Evolutionary conservation across 2,888 invertebrate species (phyloP), one percentile per base, ranked within the genome.

Genomic region (Odiellus spinosus): DNA sequence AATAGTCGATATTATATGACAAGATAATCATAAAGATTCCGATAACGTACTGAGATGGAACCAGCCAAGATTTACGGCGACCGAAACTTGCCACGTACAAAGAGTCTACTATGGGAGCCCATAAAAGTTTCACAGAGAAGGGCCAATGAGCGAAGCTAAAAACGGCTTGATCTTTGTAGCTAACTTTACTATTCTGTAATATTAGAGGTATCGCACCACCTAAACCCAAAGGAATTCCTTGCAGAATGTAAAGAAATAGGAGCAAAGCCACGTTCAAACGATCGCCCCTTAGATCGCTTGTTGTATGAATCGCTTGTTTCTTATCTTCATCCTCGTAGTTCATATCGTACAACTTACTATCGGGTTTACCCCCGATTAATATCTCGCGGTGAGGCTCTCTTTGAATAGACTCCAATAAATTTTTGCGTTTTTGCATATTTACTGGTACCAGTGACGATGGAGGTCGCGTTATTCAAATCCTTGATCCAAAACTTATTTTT

Each of bases 81-180:
- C 98, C 98, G 67, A 96, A 82, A 52, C 75, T 70, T 10, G 76
- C 26, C 35, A 45, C 51, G 64, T 82, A 98, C 41, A 91, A 64
- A 1, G 93, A 82, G 68, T 98, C 98, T 3, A 99, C 95, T 56
- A 99, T 76, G 1, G 98, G 98, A 0, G 98, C 98, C 98, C 98
- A 98, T 47, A 99, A 64, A 40, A 99, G 69, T 67, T 99, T 99
- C 40, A 96, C 60, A 58, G 78, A 77, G 60, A 72, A 75, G 36
- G 91, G 91, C 90, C 91, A 93, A 59, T 79, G 79, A 1, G 85
- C 87, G 62, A 91, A 84, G 69, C 93, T 93, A 65, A 91, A 71
- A 45, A 73, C 60, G 3, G 75, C 75, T 73, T 98, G 96, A 64
- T 96, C 85, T 57, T 81, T 83, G 65, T 96, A 98, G 52, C 83